Conservation (phyloP, 2,113 vertebrate genomes). For the Mixornis gularis region DNA sequence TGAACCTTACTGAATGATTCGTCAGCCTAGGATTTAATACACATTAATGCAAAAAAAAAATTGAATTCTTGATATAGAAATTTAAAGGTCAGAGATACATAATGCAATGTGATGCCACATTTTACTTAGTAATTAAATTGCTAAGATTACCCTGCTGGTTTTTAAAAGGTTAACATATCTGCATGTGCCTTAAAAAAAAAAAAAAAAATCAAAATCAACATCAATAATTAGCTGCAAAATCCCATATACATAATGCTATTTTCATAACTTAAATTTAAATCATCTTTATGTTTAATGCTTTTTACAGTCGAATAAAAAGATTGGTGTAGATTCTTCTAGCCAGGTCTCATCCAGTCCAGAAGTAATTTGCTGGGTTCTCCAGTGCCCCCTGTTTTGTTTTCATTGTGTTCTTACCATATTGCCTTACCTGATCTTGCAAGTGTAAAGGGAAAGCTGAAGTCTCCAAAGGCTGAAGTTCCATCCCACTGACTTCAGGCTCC, state of each 20-base stretch:
- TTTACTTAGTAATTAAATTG: constrained; percentile 3
- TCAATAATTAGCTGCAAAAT: not conserved
- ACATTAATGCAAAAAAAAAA: not conserved
- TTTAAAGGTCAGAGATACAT: not conserved
- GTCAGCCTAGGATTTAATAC: not conserved
- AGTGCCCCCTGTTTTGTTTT: not conserved
- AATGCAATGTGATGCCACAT: not conserved
- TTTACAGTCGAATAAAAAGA: not conserved
- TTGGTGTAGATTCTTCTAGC: not conserved
- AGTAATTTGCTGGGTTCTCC: not conserved
- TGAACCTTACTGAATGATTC: not conserved
- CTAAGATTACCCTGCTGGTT: not conserved
- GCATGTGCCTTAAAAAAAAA: not conserved
- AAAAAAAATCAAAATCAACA: not conserved
- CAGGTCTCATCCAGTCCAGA: not conserved
- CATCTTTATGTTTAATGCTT: not conserved
- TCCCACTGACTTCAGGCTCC: not conserved
- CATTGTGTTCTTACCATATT: not conserved
- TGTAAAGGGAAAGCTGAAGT: not conserved
- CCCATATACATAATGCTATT: not conserved
- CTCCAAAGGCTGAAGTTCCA: not conserved
- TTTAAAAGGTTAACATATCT: not conserved
- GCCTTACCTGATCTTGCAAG: not conserved
- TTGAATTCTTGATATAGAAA: not conserved
- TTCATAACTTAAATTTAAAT: not conserved